Conservation (phyloP, 2,113 vertebrate species). For the Oncorhynchus kisutch region DNA sequence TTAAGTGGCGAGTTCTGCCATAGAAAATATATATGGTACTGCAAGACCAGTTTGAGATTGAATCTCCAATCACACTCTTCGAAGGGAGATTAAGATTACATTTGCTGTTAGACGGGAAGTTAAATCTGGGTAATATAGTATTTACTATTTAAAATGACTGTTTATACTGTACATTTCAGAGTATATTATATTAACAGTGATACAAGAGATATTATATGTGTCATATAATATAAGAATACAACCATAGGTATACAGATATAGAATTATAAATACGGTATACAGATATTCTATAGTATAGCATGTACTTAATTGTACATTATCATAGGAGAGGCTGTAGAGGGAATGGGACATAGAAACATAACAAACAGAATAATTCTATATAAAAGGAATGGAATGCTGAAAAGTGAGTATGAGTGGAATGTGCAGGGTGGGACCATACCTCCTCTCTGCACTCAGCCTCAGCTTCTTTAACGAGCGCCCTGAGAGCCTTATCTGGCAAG, state of each 20-base stretch:
- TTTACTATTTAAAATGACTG: slow-evolving; percentile 62
- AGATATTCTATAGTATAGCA: background rate
- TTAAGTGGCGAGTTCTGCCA: background rate
- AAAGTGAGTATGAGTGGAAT: background rate
- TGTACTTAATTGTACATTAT: background rate
- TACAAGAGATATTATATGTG: background rate
- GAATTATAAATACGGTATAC: slow-evolving; percentile 13
- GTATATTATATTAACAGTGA: slow-evolving; percentile 30
- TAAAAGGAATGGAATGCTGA: background rate
- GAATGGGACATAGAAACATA: background rate
- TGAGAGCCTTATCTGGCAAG: background rate
- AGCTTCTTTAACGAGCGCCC: background rate
- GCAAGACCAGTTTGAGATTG: slow-evolving; percentile 8
- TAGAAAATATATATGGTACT: slow-evolving; percentile 3
- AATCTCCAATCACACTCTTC: background rate
- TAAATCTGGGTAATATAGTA: slow-evolving; percentile 48
- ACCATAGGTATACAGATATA: background rate
- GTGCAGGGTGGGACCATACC: background rate
- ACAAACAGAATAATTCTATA: background rate
- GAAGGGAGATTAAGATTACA: slow-evolving; percentile 35
- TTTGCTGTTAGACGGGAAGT: background rate
- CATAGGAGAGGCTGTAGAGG: background rate
- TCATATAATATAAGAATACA: too few relatives aligned
- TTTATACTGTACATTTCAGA: slow-evolving; percentile 65
- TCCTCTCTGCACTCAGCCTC: background rate